phyloP scores from a whole-genome alignment of 2,888 invertebrate species.

The Noctua fimbriata region DNA sequence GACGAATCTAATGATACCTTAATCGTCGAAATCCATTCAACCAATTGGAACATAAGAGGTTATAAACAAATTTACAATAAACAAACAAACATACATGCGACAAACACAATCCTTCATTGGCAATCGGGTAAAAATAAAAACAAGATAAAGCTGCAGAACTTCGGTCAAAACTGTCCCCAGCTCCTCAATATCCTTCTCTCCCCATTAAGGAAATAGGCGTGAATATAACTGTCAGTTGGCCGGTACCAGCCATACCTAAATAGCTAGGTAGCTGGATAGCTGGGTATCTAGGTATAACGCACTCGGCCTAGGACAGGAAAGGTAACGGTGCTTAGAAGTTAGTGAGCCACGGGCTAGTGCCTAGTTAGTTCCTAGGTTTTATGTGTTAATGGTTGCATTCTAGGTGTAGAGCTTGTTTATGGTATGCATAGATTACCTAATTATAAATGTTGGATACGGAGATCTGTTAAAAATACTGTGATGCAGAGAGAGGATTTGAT shows the following conservation, averaged over 20 bases:
- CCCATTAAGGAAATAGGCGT: conserved; percentile 26
- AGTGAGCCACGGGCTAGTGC: conserved; percentile 11
- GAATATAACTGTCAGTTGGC: conserved; percentile 49
- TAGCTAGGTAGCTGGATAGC: conserved; percentile 1
- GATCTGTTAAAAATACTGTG: neutral
- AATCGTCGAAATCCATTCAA: no score
- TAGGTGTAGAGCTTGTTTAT: neutral
- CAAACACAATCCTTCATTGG: no score
- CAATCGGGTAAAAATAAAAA: no score
- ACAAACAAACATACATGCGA: no score
- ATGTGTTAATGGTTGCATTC: conserved; percentile 25
- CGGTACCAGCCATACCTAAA: conserved; percentile 30
- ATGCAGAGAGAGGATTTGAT: neutral
- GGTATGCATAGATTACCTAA: neutral
- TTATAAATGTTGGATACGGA: neutral
- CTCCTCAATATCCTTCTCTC: neutral
- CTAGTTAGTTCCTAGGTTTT: conserved; percentile 26
- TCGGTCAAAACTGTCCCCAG: neutral
- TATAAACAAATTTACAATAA: no score
- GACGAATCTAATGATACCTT: no score
- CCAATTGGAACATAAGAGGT: no score
- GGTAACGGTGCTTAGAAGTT: conserved; percentile 57
- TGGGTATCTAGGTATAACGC: conserved; percentile 38
- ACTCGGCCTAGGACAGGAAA: conserved; percentile 41
- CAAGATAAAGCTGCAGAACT: neutral